Percentiles rank a stretch among this genome's conserved stretches.
Evolutionary conservation across 2,797 vertebrate genomes (phyloP).

Genomic region (Diplodus puntazzo): DNA sequence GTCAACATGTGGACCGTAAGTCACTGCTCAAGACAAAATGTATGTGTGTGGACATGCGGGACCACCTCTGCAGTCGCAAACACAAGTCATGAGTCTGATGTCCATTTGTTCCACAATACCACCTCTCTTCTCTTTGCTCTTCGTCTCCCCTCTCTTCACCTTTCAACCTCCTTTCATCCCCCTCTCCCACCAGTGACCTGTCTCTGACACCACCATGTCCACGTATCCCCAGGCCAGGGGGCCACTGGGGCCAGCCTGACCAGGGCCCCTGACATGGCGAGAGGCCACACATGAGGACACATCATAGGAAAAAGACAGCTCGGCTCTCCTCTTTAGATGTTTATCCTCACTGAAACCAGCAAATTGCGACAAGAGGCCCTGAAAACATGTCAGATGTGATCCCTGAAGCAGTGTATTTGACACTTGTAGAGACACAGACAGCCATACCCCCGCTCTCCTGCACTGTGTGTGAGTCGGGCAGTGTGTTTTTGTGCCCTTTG

Average conservation of each 20-base stretch:
- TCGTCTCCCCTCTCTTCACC: conserved; percentile 64
- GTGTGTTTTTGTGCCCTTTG: conserved; percentile 76
- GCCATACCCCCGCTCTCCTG: conserved; percentile 12
- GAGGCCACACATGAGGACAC: conserved; percentile 63
- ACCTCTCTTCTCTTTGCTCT: conserved; percentile 61
- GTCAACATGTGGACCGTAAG: conserved; percentile 95
- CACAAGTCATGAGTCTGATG: conserved; percentile 18
- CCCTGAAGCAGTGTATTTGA: conserved; percentile 34
- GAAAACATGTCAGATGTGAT: conserved; percentile 44
- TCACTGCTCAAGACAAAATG: conserved; percentile 38
- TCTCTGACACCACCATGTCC: conserved; percentile 73
- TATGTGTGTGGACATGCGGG: conserved; percentile 5
- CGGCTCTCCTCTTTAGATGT: conserved; percentile 44
- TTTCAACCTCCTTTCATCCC: conserved; percentile 77
- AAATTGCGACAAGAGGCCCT: conserved; percentile 15
- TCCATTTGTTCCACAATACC: conserved; percentile 58
- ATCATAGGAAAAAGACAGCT: conserved; percentile 28
- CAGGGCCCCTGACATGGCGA: conserved; percentile 53
- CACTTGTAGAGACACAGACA: conserved; percentile 30
- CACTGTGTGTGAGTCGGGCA: conserved; percentile 49
- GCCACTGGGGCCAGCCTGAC: conserved; percentile 57
- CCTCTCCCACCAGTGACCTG: conserved; percentile 64
- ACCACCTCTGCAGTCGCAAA: not conserved
- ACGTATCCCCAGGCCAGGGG: conserved; percentile 67
- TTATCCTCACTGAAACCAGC: conserved; percentile 36